Evolutionary conservation across 1,140 invertebrate genomes (phyloP).

Genomic region (Pararge aegeria): DNA sequence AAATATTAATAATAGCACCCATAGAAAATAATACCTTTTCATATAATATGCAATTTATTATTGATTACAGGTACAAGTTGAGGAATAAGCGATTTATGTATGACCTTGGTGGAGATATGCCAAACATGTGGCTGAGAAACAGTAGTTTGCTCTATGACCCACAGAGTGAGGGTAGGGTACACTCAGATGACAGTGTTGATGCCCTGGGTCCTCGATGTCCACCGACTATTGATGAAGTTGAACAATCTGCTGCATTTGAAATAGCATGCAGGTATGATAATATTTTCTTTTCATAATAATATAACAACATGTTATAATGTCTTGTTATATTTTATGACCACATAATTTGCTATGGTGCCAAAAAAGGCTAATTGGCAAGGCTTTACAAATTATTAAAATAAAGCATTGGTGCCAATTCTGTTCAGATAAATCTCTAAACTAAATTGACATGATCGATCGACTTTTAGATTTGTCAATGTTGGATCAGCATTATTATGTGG

Average conservation of each 20-base stretch:
- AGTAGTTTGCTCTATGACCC: conserved; percentile 72
- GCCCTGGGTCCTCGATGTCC: conserved; percentile 71
- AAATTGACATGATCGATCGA: no score
- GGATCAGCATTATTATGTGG: no score
- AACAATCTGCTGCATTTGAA: conserved; percentile 68
- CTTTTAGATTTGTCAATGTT: no score
- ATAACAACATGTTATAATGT: conserved; percentile 4
- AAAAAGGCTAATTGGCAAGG: no score
- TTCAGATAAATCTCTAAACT: no score
- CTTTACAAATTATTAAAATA: no score
- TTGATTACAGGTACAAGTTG: conserved; percentile 78
- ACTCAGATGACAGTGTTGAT: conserved; percentile 76
- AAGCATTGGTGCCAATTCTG: no score
- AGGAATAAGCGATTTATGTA: conserved; percentile 85
- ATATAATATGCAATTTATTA: no score
- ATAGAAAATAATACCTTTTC: no score
- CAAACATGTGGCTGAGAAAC: conserved; percentile 86
- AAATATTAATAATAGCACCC: no score
- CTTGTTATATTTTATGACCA: no score
- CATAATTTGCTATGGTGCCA: no score
- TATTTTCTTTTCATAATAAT: neutral
- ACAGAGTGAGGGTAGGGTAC: conserved; percentile 71
- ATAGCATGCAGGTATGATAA: conserved; percentile 69
- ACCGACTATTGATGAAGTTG: conserved; percentile 76
- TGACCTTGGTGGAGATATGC: conserved; percentile 85